Base-by-base conservation (phyloP, 2,113 vertebrate species). In the Scomber scombrus region DNA sequence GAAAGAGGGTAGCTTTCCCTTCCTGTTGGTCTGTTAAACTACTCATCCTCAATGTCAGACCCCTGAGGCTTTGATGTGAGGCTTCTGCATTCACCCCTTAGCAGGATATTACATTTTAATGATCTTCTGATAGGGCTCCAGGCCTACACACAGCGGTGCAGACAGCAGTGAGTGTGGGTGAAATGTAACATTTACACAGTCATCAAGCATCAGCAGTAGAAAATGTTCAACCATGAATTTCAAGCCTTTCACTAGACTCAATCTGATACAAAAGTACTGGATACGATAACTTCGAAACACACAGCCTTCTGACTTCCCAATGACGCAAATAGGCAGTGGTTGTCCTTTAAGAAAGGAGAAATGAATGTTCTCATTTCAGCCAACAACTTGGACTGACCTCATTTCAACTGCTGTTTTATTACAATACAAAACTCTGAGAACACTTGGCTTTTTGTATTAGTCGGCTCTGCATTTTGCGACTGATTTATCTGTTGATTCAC, bases 71-170 rank as follows among this genome's bases (percentile, higher is more conserved):
- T 83, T 85, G 73, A 91, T 85, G 76, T 82, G 56, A 80, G 61
- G 23, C 56, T 12, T 74, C 65, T 21, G 55, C 40, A 10, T 57
- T 64, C 69, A 60, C 64, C 26, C n/a, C 16, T 14, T 9, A 3
- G 62, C 78, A 90, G 85, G 87, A 91, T 88, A 89, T 90, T 85
- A 80, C 55, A 11, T 29, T 87, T 76, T 76, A 91, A 89, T 81
- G 80, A 80, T 64, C 75, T 82, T 65, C 82, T 80, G 75, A 81
- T 68, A 68, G 61, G 19, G 49, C 13, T 79, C 47, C 29, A 63
- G 50, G 74, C 50, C 47, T 54, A 21, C 62, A 43, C 26, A 16
- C 71, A 66, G 34, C 3, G 0, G 29, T 45, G 54, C 61, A 89
- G 62, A 80, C 75, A 68, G 43, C 76, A 34, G 51, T 45, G 23